Evolutionary conservation across 1,140 invertebrate genomes (phyloP).

Genomic region (Popillia japonica): DNA sequence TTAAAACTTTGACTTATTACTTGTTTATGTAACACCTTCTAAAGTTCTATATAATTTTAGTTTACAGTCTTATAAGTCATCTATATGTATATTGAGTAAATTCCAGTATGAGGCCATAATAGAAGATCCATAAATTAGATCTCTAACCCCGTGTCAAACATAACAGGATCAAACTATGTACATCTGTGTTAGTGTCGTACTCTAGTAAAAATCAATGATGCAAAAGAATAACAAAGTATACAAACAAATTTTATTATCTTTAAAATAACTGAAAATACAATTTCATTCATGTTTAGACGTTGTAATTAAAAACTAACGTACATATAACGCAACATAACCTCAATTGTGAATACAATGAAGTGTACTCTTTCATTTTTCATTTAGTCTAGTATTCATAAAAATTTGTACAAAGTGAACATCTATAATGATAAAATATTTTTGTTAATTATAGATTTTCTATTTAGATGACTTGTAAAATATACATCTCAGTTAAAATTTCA

Average conservation of each 20-base stretch:
- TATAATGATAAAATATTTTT: constrained; percentile 39
- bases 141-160: too few relatives aligned
- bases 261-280: constrained; percentile 38
- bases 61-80: too few relatives aligned
- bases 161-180: too few relatives aligned
- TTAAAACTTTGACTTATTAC: too few relatives aligned
- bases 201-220: background rate
- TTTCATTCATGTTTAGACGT: constrained; percentile 29
- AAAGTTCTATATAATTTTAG: too few relatives aligned
- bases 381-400: constrained; percentile 38
- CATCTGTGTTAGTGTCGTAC: too few relatives aligned
- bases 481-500: constrained; percentile 31
- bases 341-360: constrained; percentile 14
- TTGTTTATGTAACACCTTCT: too few relatives aligned
- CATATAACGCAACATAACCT: constrained; percentile 11
- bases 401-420: constrained; percentile 38
- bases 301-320: constrained; percentile 21
- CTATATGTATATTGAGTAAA: too few relatives aligned
- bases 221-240: constrained; percentile 23
- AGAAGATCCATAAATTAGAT: too few relatives aligned
- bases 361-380: background rate
- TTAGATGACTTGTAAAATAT: constrained; percentile 36
- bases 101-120: too few relatives aligned
- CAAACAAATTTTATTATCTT: constrained; percentile 35
- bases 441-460: constrained; percentile 31